phyloP scores from a whole-genome alignment of 2,888 invertebrate species.

The Limnephilus auricula region DNA sequence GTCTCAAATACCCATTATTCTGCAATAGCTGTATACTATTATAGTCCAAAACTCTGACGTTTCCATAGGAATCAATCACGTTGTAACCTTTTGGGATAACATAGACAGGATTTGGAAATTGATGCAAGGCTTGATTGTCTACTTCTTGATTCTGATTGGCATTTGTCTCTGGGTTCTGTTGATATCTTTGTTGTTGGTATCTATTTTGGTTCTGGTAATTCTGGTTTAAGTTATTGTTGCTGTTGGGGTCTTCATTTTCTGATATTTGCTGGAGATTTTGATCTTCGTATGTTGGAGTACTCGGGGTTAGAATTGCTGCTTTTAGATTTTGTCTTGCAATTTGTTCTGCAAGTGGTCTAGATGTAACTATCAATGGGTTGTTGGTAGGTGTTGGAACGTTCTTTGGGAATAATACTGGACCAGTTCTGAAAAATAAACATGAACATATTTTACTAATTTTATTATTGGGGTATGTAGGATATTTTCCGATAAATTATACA shows the following conservation, averaged over 20 bases:
- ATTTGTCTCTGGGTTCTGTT: neutral
- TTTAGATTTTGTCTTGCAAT: conserved; percentile 73
- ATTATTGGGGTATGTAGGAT: neutral
- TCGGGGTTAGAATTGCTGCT: conserved; percentile 45
- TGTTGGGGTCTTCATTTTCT: neutral
- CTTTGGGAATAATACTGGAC: conserved; percentile 75
- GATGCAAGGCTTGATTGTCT: conserved; percentile 2
- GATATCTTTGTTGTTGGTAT: conserved; percentile 9
- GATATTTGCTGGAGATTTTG: conserved; percentile 36
- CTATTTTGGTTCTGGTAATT: neutral
- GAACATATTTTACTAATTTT: neutral
- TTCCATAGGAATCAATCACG: conserved; percentile 10
- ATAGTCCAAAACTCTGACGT: conserved; percentile 26
- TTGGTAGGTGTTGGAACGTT: conserved; percentile 72
- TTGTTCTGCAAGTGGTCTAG: conserved; percentile 72
- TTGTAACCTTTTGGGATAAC: conserved; percentile 16
- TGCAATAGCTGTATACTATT: neutral
- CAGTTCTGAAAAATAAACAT: conserved; percentile 71
- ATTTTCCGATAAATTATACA: too few species aligned
- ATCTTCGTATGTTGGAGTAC: conserved; percentile 27
- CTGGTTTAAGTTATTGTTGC: neutral
- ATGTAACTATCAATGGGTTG: conserved; percentile 74
- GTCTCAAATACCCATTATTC: neutral
- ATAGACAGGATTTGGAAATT: conserved; percentile 8
- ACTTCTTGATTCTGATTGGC: neutral